Conservation (phyloP, 2,888 invertebrate genomes). For the Caenorhabditis uteleia region DNA sequence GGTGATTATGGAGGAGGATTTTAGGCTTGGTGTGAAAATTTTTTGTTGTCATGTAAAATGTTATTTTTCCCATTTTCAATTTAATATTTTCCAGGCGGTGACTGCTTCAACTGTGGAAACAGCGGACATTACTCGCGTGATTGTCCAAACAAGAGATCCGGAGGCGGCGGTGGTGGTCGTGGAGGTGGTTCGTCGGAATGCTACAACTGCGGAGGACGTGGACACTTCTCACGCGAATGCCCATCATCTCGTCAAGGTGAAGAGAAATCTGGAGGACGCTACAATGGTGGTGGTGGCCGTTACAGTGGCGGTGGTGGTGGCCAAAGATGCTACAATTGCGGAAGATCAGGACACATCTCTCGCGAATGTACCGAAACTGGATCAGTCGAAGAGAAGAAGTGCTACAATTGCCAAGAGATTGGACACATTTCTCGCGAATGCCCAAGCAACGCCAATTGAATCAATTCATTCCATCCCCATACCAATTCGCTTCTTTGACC, state of each 20-base stretch:
- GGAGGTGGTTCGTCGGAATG: conserved; percentile 36
- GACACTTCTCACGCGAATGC: conserved; percentile 67
- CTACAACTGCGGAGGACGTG: conserved; percentile 56
- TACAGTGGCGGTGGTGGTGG: conserved; percentile 38
- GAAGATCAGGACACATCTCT: conserved; percentile 59
- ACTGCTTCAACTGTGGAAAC: conserved; percentile 60
- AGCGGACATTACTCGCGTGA: conserved; percentile 66
- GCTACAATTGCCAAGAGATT: conserved; percentile 81
- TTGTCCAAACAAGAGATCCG: conserved; percentile 53
- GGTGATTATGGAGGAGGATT: conserved; percentile 25
- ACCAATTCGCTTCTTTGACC: conserved; percentile 12
- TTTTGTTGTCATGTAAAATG: background rate
- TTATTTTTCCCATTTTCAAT: conserved; percentile 2
- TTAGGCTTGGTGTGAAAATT: conserved; percentile 1
- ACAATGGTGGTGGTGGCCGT: conserved; percentile 36
- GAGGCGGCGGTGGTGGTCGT: conserved; percentile 33
- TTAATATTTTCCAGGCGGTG: conserved; percentile 29
- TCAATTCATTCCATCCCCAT: conserved; percentile 15
- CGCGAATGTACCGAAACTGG: conserved; percentile 61
- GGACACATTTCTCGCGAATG: conserved; percentile 64
- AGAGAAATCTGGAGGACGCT: conserved; percentile 30
- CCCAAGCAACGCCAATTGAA: conserved; percentile 38
- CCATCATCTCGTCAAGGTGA: conserved; percentile 44
- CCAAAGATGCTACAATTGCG: conserved; percentile 63
- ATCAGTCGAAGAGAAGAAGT: conserved; percentile 75